Evolutionary conservation across 2,113 vertebrate species (phyloP).

Genomic region (Rhodinocichla rosea): DNA sequence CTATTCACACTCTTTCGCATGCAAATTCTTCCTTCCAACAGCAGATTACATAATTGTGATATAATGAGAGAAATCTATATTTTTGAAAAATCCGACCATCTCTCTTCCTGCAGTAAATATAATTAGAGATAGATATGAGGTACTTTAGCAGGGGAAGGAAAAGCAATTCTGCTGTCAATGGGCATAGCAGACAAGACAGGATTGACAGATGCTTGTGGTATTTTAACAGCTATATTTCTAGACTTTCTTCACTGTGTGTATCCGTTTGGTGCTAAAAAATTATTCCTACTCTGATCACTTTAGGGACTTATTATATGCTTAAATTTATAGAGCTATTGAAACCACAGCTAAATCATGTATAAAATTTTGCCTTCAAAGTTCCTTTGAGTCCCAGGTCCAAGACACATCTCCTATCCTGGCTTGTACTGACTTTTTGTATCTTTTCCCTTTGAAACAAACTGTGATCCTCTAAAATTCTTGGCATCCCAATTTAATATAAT

Average conservation of each 20-base stretch:
- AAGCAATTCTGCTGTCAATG: not conserved
- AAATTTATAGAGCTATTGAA: not conserved
- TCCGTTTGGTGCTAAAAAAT: not conserved
- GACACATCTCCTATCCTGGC: not conserved
- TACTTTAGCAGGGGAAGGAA: not conserved
- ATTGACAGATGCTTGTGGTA: not conserved
- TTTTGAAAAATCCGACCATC: not conserved
- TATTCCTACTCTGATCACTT: not conserved
- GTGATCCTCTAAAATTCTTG: not conserved
- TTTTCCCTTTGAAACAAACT: not conserved
- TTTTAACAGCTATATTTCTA: not conserved
- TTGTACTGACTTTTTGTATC: not conserved
- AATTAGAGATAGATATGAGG: not conserved
- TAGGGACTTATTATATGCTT: not conserved
- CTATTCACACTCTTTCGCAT: not conserved
- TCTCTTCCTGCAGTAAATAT: not conserved
- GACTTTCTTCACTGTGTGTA: not conserved
- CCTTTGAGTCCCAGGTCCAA: not conserved
- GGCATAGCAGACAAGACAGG: not conserved
- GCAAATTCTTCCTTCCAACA: not conserved
- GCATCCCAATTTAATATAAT: not conserved
- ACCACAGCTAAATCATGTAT: not conserved
- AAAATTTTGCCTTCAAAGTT: not conserved
- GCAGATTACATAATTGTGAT: not conserved
- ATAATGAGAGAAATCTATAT: not conserved